These are phyloP conservation scores for Rhabdomys pumilio DNA, from an alignment of 2,797 vertebrate genomes.

Conservation along the genomic window DNA sequence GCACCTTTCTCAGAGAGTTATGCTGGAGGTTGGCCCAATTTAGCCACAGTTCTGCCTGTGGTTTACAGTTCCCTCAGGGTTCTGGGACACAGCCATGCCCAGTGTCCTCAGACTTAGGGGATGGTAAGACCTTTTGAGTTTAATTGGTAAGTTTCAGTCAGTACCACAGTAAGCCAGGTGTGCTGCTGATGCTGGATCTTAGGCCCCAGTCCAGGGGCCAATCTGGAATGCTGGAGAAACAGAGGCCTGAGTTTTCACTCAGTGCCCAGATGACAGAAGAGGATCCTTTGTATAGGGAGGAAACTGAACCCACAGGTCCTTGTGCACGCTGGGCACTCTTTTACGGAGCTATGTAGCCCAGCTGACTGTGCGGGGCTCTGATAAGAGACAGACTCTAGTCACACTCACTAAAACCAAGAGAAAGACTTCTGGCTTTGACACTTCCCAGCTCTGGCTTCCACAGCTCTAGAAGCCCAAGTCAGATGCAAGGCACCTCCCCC, in stretches of 20 bases:
- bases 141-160: not conserved
- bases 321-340: not conserved
- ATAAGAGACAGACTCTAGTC: not conserved
- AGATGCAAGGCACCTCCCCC: constrained; percentile 33
- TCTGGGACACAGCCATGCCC: not conserved
- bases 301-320: not conserved
- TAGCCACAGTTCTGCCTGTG: not conserved
- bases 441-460: constrained; percentile 3
- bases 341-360: not conserved
- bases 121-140: not conserved
- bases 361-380: not conserved
- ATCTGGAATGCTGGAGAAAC: not conserved
- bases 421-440: not conserved
- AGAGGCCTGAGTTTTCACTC: not conserved
- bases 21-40: not conserved
- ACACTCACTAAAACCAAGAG: not conserved
- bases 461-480: constrained; percentile 49
- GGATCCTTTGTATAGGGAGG: not conserved
- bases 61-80: not conserved
- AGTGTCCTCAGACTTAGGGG: not conserved
- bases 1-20: constrained; percentile 14
- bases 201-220: not conserved
- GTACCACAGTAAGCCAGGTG: not conserved
- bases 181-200: not conserved
- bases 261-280: not conserved